Evolutionary conservation across 2,888 invertebrate species (phyloP), one percentile per base, ranked within the genome.

Genomic region (Brachycybe producta): DNA sequence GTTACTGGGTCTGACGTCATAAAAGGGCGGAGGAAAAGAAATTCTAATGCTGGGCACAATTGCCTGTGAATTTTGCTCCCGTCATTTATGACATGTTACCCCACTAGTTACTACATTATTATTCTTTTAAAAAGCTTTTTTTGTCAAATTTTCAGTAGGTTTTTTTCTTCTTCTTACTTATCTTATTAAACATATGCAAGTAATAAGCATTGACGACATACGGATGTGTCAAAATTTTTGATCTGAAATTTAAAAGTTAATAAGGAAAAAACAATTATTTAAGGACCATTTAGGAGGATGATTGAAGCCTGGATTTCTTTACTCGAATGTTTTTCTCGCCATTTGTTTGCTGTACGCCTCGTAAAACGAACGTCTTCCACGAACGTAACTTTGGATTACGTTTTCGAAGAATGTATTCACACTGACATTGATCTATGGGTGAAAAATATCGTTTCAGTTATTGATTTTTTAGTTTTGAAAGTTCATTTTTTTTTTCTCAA

Each of bases 151-250:
- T 26, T 3, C 3, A 15, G 44, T 7, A 46, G 17, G 13, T 23
- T 5, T 17, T 5, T 21, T 3, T 2, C 5, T 2, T n/a, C 21
- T 2, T 3, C 45, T 50, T 64, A 70, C 72, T 70, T 54, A 73
- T 69, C 48, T 68, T 68, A 57, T 73, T 73, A 40, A 70, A 65
- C 45, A 69, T 67, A n/a, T 69, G 66, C 55, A 71, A 69, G 58
- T 73, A 72, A 59, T 70, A 72, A 21, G 72, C 72, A 57, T 70
- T 71, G 34, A 72, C 70, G 13, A 69, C 64, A 58, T 67, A 72
- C 1, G 72, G 72, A 49, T n/a, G n/a, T 60, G 59, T 23, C 17
- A 30, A 23, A 42, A 40, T 54, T 51, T 35, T 26, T 36, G 38
- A 49, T 45, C 24, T 45, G 36, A 27, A 47, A 19, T 34, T 24